Conservation (phyloP, 2,113 vertebrate genomes). For the Tychaedon coryphoeus region DNA sequence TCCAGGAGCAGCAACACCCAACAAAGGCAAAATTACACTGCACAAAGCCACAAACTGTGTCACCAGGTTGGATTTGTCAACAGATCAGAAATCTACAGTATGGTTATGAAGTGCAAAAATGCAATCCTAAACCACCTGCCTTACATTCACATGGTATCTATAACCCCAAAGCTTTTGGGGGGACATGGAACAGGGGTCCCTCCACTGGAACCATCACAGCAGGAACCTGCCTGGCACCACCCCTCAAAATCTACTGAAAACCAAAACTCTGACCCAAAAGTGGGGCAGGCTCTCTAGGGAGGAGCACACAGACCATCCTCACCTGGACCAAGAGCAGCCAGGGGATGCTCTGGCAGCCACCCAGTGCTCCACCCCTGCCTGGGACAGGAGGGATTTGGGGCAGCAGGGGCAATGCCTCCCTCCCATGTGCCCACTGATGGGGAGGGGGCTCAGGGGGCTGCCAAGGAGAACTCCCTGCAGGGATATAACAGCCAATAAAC, state of each 20-base stretch:
- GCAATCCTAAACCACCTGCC: not conserved
- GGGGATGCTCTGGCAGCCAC: not conserved
- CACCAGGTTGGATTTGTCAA: constrained; percentile 22
- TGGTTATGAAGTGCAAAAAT: constrained; percentile 4
- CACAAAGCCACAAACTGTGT: constrained; percentile 50
- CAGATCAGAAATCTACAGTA: constrained; percentile 38
- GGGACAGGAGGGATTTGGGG: not conserved
- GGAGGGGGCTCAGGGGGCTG: not conserved
- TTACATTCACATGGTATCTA: not conserved
- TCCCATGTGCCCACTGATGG: not conserved
- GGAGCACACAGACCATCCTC: accelerated
- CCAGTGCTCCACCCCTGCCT: accelerated
- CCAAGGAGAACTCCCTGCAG: not conserved
- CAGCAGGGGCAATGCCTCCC: not conserved
- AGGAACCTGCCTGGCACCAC: not conserved
- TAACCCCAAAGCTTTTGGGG: not conserved
- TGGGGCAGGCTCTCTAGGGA: not conserved
- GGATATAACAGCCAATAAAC: not conserved
- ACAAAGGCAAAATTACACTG: constrained; percentile 53
- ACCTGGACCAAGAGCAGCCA: not conserved
- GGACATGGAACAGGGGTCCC: not conserved
- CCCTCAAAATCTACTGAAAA: not conserved
- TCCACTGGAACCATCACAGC: not conserved
- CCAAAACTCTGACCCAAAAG: not conserved
- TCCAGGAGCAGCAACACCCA: not conserved